Evolutionary conservation across 2,888 invertebrate species (phyloP).

Genomic region (Lycocerus yunnanus): DNA sequence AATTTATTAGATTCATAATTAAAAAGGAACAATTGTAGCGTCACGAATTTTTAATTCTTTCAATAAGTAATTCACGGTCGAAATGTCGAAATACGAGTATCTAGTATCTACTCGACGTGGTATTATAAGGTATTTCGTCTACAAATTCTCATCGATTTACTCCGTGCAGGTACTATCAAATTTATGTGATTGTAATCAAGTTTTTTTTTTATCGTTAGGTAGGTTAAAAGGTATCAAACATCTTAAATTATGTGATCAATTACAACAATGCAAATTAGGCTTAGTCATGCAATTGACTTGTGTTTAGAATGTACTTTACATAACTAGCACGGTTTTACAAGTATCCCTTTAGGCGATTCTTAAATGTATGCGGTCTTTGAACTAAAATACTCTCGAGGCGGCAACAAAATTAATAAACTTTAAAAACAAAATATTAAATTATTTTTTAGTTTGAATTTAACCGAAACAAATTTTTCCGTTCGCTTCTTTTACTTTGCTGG

Average conservation of each 20-base stretch:
- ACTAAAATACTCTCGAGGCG: conserved; percentile 10
- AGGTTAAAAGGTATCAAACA: conserved; percentile 1
- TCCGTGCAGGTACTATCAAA: no score
- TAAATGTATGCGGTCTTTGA: conserved; percentile 29
- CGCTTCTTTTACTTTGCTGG: no score
- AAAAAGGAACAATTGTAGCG: background rate
- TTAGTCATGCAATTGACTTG: conserved; percentile 27
- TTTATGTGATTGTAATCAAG: background rate
- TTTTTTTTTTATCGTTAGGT: background rate
- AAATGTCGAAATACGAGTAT: no score
- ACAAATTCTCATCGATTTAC: background rate
- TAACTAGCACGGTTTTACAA: conserved; percentile 9
- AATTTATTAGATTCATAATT: background rate
- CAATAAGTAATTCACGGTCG: background rate
- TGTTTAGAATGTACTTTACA: conserved; percentile 27
- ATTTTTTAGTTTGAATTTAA: background rate
- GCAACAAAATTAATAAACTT: background rate
- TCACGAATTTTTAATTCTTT: background rate
- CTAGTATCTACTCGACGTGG: no score
- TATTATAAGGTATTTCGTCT: background rate
- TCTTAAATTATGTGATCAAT: conserved; percentile 23
- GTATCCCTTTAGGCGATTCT: conserved; percentile 18
- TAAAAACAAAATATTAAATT: background rate
- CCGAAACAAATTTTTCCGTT: background rate
- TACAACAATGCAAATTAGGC: conserved; percentile 33